Evolutionary conservation across 2,113 vertebrate genomes (phyloP).

Genomic region (Hipposideros armiger): DNA sequence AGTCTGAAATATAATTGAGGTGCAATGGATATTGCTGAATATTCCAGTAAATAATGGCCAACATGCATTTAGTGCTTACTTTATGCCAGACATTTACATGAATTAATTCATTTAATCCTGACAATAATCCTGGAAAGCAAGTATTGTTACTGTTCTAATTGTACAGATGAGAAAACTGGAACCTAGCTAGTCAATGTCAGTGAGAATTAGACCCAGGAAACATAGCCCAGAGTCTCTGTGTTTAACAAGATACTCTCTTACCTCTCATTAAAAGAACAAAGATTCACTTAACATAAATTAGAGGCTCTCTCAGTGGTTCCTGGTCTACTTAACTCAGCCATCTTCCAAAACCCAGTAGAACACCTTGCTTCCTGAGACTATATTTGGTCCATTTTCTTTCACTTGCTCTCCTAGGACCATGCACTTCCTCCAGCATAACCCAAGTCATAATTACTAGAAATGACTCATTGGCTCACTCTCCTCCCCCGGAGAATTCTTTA

Average conservation of each 20-base stretch:
- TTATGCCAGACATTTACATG: neutral
- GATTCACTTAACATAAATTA: neutral
- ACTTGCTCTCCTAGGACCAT: neutral
- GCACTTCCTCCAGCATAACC: neutral
- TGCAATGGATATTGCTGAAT: neutral
- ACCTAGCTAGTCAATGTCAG: neutral
- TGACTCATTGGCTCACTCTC: neutral
- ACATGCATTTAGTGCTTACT: neutral
- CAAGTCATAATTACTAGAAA: neutral
- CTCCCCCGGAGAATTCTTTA: neutral
- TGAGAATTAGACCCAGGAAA: neutral
- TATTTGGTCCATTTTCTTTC: neutral
- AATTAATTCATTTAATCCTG: neutral
- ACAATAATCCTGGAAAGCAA: neutral
- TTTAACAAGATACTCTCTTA: neutral
- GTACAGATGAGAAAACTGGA: neutral
- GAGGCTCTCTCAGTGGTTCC: neutral
- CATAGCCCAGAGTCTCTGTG: neutral
- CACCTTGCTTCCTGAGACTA: neutral
- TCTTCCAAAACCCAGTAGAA: constrained; percentile 19
- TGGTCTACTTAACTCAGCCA: neutral
- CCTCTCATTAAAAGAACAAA: constrained; percentile 14
- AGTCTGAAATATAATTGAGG: neutral
- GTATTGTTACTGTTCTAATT: neutral
- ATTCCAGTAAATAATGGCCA: neutral